phyloP scores from a whole-genome alignment of 2,113 vertebrate species.

The Melozone crissalis region DNA sequence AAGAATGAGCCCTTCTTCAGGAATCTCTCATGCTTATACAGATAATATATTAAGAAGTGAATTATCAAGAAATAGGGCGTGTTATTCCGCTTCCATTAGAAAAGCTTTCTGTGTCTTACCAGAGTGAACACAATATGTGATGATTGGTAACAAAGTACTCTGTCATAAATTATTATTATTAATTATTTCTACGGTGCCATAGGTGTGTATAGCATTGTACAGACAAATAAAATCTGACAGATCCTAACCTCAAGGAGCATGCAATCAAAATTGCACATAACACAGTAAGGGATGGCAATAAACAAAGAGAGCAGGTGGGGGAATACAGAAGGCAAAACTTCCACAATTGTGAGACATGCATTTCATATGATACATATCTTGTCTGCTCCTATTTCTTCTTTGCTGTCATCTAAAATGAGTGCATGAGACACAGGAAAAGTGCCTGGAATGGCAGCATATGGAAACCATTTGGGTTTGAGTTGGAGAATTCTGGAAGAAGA shows the following conservation, averaged over 20 bases:
- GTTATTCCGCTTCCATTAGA: background rate
- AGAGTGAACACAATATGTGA: background rate
- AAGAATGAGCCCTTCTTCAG: background rate
- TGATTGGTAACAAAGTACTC: background rate
- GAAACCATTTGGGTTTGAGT: background rate
- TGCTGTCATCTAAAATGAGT: background rate
- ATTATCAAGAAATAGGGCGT: background rate
- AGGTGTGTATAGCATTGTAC: background rate
- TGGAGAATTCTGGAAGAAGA: background rate
- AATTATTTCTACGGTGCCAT: background rate
- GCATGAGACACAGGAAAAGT: background rate
- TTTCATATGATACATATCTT: background rate
- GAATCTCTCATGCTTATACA: background rate
- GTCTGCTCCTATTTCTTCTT: background rate
- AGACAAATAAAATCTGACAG: slow-evolving; percentile 19
- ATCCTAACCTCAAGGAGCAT: background rate
- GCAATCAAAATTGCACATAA: slow-evolving; percentile 12
- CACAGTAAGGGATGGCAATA: background rate
- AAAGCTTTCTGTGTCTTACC: background rate
- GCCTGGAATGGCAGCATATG: background rate
- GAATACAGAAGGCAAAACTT: background rate
- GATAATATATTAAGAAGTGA: background rate
- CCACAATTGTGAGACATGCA: background rate
- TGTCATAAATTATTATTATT: slow-evolving; percentile 39
- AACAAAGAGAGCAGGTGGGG: background rate